Base-by-base conservation (phyloP, 2,888 invertebrate genomes). In the Mesorhabditis belari region DNA sequence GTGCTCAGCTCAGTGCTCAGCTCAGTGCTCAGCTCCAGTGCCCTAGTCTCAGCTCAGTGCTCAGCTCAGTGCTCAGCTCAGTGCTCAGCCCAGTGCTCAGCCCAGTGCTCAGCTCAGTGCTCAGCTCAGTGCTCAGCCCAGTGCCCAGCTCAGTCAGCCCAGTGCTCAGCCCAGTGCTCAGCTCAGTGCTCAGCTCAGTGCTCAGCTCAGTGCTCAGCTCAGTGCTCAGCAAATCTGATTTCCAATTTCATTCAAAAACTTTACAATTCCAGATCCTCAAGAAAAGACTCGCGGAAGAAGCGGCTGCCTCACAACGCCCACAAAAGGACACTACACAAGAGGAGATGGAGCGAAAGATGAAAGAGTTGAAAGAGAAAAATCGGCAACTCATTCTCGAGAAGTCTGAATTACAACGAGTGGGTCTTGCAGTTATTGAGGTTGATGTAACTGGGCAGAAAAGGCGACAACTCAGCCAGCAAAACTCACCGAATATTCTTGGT, bases 271-370 rank as follows among this genome's bases (percentile, higher is more conserved):
- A 71, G 70, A 80, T 80, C 50, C 66, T 80, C 35, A 77, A 77
- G 50, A 69, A 64, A 49, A 64, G 74, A 4, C 59, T 78, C 52
- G 71, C 66, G 29, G 79, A 75, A 58, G 75, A 75, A 58, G 58
- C 63, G 53, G 29, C 58, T 2, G 68, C 70, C 25, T 60, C 62
- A 58, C 62, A 66, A 55, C 62, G 58, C 55, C 67, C 71, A 19
- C 58, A 58, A 5, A 73, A 74, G 49, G 73, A 73, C 12, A 66
- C 70, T 26, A 65, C 63, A 12, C 61, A 69, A 61, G 80, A 81
- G 49, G 83, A 84, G 64, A 58, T 81, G 49, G 77, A 81, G 61
- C 80, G 80, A 63, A 77, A 83, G 58, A 79, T 81, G 53, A 81
- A 82, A 60, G 83, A 81, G 50, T 57, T 76, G 57, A 77, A 80